Percentiles rank a stretch among this genome's conserved stretches.
Evolutionary conservation across 2,113 vertebrate genomes (phyloP).

Genomic region (Xiphias gladius): DNA sequence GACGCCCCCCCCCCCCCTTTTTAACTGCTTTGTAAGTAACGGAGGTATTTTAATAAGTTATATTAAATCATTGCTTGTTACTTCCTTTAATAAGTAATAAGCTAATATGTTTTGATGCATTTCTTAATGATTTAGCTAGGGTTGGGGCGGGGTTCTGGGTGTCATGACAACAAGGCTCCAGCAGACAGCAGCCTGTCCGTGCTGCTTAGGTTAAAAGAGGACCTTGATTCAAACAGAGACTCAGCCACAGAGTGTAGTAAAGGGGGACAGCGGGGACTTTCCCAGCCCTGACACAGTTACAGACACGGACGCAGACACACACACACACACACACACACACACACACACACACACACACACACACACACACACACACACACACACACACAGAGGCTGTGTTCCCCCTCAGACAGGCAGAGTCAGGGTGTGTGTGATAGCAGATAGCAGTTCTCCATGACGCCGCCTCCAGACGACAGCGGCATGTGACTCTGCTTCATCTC

Average conservation of each 20-base stretch:
- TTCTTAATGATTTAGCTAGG: not conserved
- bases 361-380: conserved; percentile 38
- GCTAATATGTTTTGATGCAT: too few relatives aligned
- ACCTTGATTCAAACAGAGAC: conserved; percentile 37
- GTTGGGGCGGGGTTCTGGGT: not conserved
- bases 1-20: too few relatives aligned
- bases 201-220: conserved; percentile 39
- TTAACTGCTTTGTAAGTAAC: too few relatives aligned
- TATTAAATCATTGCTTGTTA: too few relatives aligned
- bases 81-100: too few relatives aligned
- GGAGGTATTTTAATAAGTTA: too few relatives aligned
- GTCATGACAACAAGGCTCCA: conserved; percentile 61
- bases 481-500: conserved; percentile 80
- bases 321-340: conserved; percentile 30
- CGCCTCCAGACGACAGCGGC: conserved; percentile 73
- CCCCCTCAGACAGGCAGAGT: conserved; percentile 37
- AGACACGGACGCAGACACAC: conserved; percentile 27
- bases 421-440: conserved; percentile 64
- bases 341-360: conserved; percentile 32
- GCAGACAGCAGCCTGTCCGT: conserved; percentile 60
- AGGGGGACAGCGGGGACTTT: conserved; percentile 73
- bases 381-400: conserved; percentile 22
- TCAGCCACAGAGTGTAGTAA: conserved; percentile 26
- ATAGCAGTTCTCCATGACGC: conserved; percentile 73
- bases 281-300: conserved; percentile 41